phyloP scores from a whole-genome alignment of 2,888 invertebrate species.

The Camponotus fellah region DNA sequence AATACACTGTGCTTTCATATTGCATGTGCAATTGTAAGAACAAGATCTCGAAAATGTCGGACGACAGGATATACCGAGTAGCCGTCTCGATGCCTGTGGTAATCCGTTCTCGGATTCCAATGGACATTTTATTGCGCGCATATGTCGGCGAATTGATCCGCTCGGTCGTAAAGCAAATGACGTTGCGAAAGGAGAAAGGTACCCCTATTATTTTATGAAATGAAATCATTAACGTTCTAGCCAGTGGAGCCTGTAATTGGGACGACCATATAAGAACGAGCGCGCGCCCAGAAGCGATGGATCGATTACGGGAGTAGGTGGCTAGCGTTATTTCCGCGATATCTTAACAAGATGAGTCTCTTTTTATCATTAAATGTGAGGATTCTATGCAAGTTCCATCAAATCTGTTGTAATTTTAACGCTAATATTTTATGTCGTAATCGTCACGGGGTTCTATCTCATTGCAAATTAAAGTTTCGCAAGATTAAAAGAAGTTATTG shows the following conservation, averaged over 20 bases:
- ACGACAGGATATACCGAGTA: constrained; percentile 30
- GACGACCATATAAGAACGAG: constrained; percentile 44
- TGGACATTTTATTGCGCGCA: constrained; percentile 67
- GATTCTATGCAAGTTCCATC: not conserved
- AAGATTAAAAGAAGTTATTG: not conserved
- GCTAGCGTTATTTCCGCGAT: constrained; percentile 26
- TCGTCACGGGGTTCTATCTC: not conserved
- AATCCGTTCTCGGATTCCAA: constrained; percentile 64
- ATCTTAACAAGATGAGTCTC: not conserved
- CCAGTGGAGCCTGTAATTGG: constrained; percentile 66
- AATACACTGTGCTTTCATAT: not conserved
- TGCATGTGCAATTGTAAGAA: constrained; percentile 21
- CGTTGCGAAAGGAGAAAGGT: constrained; percentile 65
- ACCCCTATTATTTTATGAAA: constrained; percentile 71
- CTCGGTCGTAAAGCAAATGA: constrained; percentile 74
- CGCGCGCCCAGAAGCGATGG: constrained; percentile 15
- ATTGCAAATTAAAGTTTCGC: not conserved
- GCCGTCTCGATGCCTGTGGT: constrained; percentile 49
- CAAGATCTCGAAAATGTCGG: constrained; percentile 12
- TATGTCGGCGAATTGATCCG: constrained; percentile 72
- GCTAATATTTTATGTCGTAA: not conserved
- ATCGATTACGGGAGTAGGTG: constrained; percentile 44
- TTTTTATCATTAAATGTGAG: not conserved
- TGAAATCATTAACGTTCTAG: constrained; percentile 73
- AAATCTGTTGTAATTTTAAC: not conserved